phyloP scores from a whole-genome alignment of 2,797 vertebrate species.

The Dryobates pubescens region DNA sequence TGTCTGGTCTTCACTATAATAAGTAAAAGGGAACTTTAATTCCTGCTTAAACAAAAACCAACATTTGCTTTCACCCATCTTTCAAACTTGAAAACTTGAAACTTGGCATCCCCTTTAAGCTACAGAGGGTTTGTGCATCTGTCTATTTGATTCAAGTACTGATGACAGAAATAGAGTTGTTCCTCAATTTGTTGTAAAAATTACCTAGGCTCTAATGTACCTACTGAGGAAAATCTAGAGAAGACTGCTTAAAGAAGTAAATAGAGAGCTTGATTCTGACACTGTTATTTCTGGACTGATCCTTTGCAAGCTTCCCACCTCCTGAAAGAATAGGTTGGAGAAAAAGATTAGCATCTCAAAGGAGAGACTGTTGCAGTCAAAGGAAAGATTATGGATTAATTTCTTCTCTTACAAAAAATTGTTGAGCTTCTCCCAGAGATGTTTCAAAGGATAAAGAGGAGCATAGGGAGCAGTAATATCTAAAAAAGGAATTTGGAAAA shows the following conservation, averaged over 20 bases:
- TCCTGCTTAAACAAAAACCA: not conserved
- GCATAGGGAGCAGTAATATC: not conserved
- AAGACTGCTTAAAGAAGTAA: not conserved
- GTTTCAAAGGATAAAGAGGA: not conserved
- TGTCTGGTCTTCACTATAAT: not conserved
- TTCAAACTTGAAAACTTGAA: no score
- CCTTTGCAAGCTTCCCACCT: not conserved
- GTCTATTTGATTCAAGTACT: not conserved
- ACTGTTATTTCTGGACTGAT: not conserved
- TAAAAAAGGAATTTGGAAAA: not conserved
- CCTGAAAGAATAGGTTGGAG: not conserved
- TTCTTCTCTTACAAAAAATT: not conserved
- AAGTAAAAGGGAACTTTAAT: not conserved
- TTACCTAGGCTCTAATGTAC: not conserved
- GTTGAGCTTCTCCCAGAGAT: not conserved
- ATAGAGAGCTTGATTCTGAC: not conserved
- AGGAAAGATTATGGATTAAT: not conserved
- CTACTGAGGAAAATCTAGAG: not conserved
- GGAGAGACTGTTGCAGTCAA: not conserved
- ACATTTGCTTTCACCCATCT: not conserved
- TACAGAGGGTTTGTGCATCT: not conserved
- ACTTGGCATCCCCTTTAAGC: not conserved
- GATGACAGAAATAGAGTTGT: not conserved
- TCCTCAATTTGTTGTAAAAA: not conserved
- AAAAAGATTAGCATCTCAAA: not conserved